These are phyloP conservation scores for Bergia sp. DNA, from an alignment of 92 coral and sea anemone genomes.

Conservation along the genomic window DNA sequence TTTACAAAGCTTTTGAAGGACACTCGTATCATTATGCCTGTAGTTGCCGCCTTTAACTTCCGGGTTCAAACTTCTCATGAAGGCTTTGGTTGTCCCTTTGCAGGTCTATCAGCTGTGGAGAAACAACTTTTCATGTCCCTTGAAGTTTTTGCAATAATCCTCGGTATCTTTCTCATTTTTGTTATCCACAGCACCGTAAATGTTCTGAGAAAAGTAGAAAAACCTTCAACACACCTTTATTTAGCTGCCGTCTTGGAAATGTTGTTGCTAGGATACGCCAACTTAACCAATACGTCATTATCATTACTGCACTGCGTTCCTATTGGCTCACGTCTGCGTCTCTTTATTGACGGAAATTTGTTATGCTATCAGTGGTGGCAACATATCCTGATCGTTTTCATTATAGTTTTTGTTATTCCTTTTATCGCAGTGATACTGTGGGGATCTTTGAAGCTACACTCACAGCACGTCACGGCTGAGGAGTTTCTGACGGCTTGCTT, in stretches of 20 bases:
- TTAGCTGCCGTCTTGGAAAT: slow-evolving; percentile 62
- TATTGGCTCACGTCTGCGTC: slow-evolving; percentile 40
- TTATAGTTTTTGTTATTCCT: slow-evolving; percentile 54
- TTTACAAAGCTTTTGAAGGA: slow-evolving; percentile 21
- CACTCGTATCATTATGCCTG: slow-evolving; percentile 9
- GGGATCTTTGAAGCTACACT: slow-evolving; percentile 57
- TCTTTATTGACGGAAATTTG: slow-evolving; percentile 60
- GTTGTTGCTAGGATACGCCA: slow-evolving; percentile 65
- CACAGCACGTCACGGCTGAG: slow-evolving; percentile 33
- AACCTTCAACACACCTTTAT: slow-evolving; percentile 37
- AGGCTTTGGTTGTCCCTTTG: slow-evolving; percentile 65
- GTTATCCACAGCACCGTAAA: slow-evolving; percentile 43
- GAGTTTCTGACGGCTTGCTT: slow-evolving; percentile 53
- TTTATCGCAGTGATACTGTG: slow-evolving; percentile 50
- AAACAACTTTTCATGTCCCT: slow-evolving; percentile 59
- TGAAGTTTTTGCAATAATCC: slow-evolving; percentile 60
- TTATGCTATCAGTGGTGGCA: slow-evolving; percentile 67
- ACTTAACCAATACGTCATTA: slow-evolving; percentile 57
- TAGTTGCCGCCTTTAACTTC: slow-evolving; percentile 52
- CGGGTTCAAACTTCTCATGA: slow-evolving; percentile 6
- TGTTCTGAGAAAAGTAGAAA: slow-evolving; percentile 19
- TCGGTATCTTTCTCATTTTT: slow-evolving; percentile 40
- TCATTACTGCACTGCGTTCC: slow-evolving; percentile 55
- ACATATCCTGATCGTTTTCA: slow-evolving; percentile 35
- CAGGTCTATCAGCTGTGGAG: slow-evolving; percentile 68